Conservation (phyloP, 2,797 vertebrate genomes). For the Macropus fuliginosus region DNA sequence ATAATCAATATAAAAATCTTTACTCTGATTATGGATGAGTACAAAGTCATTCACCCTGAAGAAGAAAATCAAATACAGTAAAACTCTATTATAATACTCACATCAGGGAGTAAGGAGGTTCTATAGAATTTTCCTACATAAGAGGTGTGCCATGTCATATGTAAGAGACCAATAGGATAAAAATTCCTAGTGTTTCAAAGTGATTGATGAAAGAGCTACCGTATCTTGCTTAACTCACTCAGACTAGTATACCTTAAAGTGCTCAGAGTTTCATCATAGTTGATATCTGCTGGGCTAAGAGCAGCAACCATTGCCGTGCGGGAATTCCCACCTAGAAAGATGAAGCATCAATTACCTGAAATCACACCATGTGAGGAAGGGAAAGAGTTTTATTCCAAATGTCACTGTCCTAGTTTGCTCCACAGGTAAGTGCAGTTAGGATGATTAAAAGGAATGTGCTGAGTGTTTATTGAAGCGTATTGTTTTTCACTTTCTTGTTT, state of each 20-base stretch:
- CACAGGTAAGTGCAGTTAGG: not conserved
- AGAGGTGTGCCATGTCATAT: not conserved
- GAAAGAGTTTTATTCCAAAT: slow-evolving; percentile 24
- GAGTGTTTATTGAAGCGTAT: not conserved
- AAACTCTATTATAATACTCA: slow-evolving; percentile 26
- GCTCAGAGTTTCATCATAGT: slow-evolving; percentile 99
- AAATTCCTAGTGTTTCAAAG: not conserved
- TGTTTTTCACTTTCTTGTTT: not conserved
- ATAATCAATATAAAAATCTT: slow-evolving; percentile 42
- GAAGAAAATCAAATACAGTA: slow-evolving; percentile 29
- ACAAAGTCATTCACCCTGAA: slow-evolving; percentile 8
- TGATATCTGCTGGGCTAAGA: slow-evolving; percentile 98
- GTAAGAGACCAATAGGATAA: not conserved
- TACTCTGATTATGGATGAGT: slow-evolving; percentile 5
- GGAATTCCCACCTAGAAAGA: slow-evolving; percentile 94
- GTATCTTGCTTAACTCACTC: not conserved
- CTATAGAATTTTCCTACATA: not conserved
- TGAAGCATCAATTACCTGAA: not conserved
- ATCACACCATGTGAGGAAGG: slow-evolving; percentile 21
- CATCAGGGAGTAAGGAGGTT: not conserved
- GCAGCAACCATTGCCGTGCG: slow-evolving; percentile 99
- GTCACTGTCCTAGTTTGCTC: not conserved
- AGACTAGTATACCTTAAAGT: slow-evolving; percentile 91
- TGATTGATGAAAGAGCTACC: not conserved
- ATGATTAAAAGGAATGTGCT: not conserved